phyloP scores from a whole-genome alignment of 2,797 vertebrate genomes.

The Sebastes matsubarae region DNA sequence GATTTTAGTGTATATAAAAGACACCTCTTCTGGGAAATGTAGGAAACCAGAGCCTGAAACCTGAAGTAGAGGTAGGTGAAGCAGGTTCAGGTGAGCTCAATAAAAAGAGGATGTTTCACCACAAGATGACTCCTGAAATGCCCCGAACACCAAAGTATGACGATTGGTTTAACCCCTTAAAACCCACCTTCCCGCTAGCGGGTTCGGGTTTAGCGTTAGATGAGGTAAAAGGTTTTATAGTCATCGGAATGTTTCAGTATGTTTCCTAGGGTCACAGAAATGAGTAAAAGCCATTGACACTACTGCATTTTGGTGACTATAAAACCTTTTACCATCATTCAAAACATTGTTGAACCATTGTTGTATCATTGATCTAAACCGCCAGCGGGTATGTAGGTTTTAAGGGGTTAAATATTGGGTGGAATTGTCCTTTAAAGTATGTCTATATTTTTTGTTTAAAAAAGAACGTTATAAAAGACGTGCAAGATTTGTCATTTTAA shows the following conservation, averaged over 20 bases:
- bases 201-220: fast-evolving
- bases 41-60: neutral
- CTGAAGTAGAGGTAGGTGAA: neutral
- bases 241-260: too few species aligned
- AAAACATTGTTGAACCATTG: too few species aligned
- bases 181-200: fast-evolving
- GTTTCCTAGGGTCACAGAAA: fast-evolving
- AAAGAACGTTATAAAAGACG: neutral
- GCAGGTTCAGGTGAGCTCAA: neutral
- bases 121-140: neutral
- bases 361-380: too few species aligned
- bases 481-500: neutral
- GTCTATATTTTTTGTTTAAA: neutral
- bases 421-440: neutral
- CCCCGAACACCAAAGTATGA: neutral
- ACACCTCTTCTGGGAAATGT: neutral
- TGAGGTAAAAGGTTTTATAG: too few species aligned
- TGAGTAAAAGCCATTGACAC: too few species aligned
- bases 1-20: fast-evolving
- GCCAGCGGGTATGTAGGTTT: too few species aligned
- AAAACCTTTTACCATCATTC: too few species aligned
- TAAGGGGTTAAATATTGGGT: fast-evolving
- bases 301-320: too few species aligned
- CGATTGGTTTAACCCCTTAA: neutral
- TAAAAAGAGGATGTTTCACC: neutral